Evolutionary conservation across 2,113 vertebrate species (phyloP).

Genomic region (Zapornia atra): DNA sequence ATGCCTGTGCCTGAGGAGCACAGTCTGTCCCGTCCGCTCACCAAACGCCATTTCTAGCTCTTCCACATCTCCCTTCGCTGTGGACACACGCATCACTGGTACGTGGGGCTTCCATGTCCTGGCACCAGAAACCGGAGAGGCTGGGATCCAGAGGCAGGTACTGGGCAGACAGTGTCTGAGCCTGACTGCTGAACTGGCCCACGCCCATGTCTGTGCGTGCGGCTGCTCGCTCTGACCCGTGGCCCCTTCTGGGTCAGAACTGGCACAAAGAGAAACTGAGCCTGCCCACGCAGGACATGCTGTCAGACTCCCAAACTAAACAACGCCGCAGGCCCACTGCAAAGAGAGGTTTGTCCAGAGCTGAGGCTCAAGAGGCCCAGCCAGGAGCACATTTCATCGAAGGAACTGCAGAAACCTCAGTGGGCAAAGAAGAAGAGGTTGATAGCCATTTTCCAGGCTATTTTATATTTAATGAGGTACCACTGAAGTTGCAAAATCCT

Average conservation of each 20-base stretch:
- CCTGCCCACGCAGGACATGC: not conserved
- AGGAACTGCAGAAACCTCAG: not conserved
- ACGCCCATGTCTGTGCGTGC: rapidly evolving
- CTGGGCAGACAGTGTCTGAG: not conserved
- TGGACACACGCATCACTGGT: not conserved
- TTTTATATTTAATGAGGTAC: not conserved
- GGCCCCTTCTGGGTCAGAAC: not conserved
- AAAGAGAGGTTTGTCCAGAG: not conserved
- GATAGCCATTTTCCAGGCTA: not conserved
- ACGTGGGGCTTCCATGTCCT: rapidly evolving
- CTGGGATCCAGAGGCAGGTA: not conserved
- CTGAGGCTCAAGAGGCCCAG: not conserved
- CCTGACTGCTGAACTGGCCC: rapidly evolving
- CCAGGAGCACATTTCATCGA: not conserved
- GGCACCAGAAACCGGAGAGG: not conserved
- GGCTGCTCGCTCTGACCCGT: not conserved
- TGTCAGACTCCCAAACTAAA: not conserved
- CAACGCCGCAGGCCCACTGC: not conserved
- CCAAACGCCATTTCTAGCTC: rapidly evolving
- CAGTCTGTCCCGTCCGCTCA: too few relatives aligned
- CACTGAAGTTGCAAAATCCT: not conserved
- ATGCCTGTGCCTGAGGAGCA: rapidly evolving
- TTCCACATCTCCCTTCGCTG: too few relatives aligned
- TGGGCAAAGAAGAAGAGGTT: not conserved
- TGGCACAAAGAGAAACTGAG: not conserved